Base-by-base conservation (phyloP, 2,797 vertebrate genomes). In the Micrastur ruficollis region DNA sequence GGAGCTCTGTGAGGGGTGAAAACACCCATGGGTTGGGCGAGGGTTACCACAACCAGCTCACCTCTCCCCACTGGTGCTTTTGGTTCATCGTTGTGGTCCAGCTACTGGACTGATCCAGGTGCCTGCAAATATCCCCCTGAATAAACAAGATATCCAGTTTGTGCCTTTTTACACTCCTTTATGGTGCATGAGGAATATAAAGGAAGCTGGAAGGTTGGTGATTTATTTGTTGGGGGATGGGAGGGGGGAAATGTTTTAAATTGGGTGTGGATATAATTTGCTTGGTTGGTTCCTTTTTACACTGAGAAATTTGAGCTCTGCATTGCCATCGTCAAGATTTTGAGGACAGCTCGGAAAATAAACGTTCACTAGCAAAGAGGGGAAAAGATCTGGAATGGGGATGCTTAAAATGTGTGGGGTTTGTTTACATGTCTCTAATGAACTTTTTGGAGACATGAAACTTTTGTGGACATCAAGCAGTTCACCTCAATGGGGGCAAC, bases 1-100 rank as follows among this genome's bases (percentile, higher is more conserved):
- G 49, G 63, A 82, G 36, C 12, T 78, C 59, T 88, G 38, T 58
- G 42, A 59, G 31, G 25, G 25, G 3, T n/a, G 25, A 90, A 66
- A 89, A 71, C 13, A 71, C 19, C 7, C 1, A 0, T 31, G 38
- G 19, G 6, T 25, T 62, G 42, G 9, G 8, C 0, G 1, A 12
- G 19, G 1, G 1, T 52, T 59, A 84, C 65, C 21, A 61, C 42
- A 90, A 61, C 15, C 42, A 74, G 13, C 23, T 80, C 50, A 80
- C 13, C 17, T 42, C 62, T 76, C 55, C 36, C 47, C 80, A 34
- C 76, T 0, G 4, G 11, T 50, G 5, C 15, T 55, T 78, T 49
- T 49, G 17, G 22, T 68, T 89, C 67, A 59, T 3, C 11, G 16
- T 19, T 6, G 1, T 55, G 8, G 23, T 44, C 50, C 31, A 56